These are phyloP conservation scores for Leucosticte australis DNA, from an alignment of 2,113 vertebrate genomes.

Conservation along the genomic window DNA sequence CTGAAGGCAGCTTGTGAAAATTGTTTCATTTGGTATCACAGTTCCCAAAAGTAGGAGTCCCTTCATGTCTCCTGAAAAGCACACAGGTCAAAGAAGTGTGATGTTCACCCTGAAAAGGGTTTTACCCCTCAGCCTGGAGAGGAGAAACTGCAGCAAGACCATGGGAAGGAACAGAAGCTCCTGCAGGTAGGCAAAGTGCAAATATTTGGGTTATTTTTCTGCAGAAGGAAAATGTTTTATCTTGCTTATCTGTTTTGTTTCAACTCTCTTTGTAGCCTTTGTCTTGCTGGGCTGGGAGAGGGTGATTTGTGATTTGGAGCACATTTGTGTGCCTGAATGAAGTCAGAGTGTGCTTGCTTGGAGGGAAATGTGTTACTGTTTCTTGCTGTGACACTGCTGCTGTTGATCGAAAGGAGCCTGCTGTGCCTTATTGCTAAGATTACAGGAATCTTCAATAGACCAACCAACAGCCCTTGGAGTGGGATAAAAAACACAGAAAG, in stretches of 20 bases:
- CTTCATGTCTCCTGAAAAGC: not conserved
- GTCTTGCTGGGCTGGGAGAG: slow-evolving; percentile 31
- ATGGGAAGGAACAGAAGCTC: not conserved
- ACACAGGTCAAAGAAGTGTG: not conserved
- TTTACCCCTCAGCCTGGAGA: not conserved
- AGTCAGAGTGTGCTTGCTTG: not conserved
- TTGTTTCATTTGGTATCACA: not conserved
- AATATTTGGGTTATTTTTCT: not conserved
- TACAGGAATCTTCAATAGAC: slow-evolving; percentile 13
- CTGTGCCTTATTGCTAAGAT: slow-evolving; percentile 50
- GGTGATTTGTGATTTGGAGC: slow-evolving; percentile 20
- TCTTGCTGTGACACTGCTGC: slow-evolving; percentile 9
- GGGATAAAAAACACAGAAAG: not conserved
- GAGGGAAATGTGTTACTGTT: slow-evolving; percentile 27
- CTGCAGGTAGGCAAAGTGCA: not conserved
- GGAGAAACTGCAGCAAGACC: not conserved
- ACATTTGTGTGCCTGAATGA: slow-evolving; percentile 27
- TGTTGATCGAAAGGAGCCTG: slow-evolving; percentile 52
- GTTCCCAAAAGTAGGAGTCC: not conserved
- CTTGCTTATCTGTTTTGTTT: slow-evolving; percentile 38
- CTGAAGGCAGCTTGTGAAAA: not conserved
- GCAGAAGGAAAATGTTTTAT: not conserved
- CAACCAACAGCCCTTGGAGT: not conserved
- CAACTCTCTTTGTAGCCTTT: slow-evolving; percentile 36
- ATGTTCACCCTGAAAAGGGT: not conserved